Conservation (phyloP, 1,140 invertebrate species). For the Caerostris darwini region DNA sequence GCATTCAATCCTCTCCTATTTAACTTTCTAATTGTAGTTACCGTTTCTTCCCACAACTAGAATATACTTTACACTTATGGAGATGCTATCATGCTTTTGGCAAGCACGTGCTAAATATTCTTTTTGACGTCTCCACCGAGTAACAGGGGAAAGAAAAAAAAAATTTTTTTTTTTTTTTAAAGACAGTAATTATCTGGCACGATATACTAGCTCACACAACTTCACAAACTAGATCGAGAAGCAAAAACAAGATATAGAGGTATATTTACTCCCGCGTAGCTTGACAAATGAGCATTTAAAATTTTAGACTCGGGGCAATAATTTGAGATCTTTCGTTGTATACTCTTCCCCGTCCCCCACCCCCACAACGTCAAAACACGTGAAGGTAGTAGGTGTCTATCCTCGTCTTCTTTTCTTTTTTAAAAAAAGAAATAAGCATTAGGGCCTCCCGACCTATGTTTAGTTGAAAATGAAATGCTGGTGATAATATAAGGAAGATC, state of each 20-base stretch:
- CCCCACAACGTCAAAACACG: neutral
- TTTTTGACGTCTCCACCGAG: constrained; percentile 39
- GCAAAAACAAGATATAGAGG: constrained; percentile 25
- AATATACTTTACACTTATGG: constrained; percentile 51
- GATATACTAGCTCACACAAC: constrained; percentile 18
- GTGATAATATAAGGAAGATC: constrained; percentile 23
- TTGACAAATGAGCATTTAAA: constrained; percentile 73
- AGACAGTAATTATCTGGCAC: constrained; percentile 61
- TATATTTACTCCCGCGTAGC: constrained; percentile 34
- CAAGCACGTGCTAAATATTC: constrained; percentile 69
- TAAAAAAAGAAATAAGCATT: neutral
- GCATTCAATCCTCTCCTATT: constrained; percentile 66
- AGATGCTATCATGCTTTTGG: constrained; percentile 69
- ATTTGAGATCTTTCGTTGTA: constrained; percentile 32
- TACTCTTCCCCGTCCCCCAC: neutral
- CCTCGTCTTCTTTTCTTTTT: neutral
- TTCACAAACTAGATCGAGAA: constrained; percentile 41
- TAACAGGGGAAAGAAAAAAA: neutral
- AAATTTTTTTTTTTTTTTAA: neutral
- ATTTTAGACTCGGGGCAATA: constrained; percentile 47
- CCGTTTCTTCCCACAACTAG: neutral
- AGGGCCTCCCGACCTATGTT: constrained; percentile 26
- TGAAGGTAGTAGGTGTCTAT: constrained; percentile 25
- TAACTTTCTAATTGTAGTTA: constrained; percentile 70
- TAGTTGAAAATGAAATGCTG: constrained; percentile 49